Conservation (phyloP, 1,140 invertebrate species). For the Hycleus phaleratus region DNA sequence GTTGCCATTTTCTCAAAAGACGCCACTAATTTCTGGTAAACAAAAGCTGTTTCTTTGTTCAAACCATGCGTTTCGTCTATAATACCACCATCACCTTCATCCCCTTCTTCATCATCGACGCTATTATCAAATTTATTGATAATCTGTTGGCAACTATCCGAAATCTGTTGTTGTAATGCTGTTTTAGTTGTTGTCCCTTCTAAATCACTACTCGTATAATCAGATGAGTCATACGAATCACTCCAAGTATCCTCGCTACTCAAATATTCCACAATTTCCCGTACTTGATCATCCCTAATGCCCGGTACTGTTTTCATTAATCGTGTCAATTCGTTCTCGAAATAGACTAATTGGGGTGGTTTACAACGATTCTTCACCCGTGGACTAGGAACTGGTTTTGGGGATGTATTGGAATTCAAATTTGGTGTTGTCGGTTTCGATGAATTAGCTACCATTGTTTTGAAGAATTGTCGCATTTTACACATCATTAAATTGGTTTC, state of each 20-base stretch:
- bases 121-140: conserved; percentile 72
- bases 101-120: conserved; percentile 43
- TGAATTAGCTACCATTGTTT: conserved; percentile 69
- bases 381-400: conserved; percentile 47
- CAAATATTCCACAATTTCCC: conserved; percentile 84
- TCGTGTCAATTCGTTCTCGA: conserved; percentile 79
- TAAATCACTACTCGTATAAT: conserved; percentile 82
- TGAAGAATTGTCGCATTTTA: conserved; percentile 86
- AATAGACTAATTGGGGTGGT: conserved; percentile 76
- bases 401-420: conserved; percentile 38
- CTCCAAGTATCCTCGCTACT: conserved; percentile 89
- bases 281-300: conserved; percentile 80
- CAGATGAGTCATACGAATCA: conserved; percentile 83
- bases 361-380: conserved; percentile 53
- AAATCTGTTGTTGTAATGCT: conserved; percentile 75
- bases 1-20: conserved; percentile 67
- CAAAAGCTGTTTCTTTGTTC: conserved; percentile 67
- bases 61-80: conserved; percentile 48
- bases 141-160: conserved; percentile 78
- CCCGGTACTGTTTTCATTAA: conserved; percentile 89
- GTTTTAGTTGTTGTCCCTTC: conserved; percentile 63
- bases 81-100: conserved; percentile 49
- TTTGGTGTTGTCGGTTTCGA: conserved; percentile 45
- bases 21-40: conserved; percentile 75
- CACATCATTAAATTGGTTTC: conserved; percentile 93